phyloP scores from a whole-genome alignment of 2,797 vertebrate genomes.

The Enteromius paludinosus region DNA sequence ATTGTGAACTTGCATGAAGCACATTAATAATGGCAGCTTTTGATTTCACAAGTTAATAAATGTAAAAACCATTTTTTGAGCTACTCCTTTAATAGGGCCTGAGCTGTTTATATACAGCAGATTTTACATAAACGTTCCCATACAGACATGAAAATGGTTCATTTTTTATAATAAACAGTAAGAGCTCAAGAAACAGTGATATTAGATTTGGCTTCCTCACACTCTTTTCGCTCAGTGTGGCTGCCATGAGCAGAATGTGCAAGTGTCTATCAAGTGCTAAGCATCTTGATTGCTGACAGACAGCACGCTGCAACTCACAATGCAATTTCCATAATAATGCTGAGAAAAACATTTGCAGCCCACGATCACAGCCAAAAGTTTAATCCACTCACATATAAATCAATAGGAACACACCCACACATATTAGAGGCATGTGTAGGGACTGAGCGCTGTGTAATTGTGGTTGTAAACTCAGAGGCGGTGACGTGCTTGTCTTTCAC shows the following conservation, averaged over 20 bases:
- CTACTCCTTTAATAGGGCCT: not conserved
- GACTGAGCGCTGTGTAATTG: constrained; percentile 13
- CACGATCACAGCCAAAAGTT: constrained; percentile 17
- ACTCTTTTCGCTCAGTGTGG: not conserved
- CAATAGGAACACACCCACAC: constrained; percentile 33
- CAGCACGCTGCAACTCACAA: not conserved
- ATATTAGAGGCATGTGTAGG: constrained; percentile 27
- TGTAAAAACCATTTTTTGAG: not conserved
- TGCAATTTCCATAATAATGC: constrained; percentile 24
- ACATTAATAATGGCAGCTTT: not conserved
- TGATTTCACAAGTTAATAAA: not conserved
- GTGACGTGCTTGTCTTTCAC: constrained; percentile 52
- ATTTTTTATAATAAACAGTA: not conserved
- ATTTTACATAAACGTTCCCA: not conserved
- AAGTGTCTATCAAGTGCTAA: not conserved
- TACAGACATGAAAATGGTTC: not conserved
- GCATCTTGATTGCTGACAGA: constrained; percentile 27
- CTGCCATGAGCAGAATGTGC: constrained; percentile 7
- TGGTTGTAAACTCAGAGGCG: constrained; percentile 32
- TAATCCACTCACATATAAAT: constrained; percentile 30
- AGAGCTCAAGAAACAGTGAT: not conserved
- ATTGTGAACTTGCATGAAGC: not conserved
- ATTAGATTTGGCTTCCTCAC: not conserved
- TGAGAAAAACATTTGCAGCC: not conserved
- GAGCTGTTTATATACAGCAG: not conserved